Evolutionary conservation across 92 coral and sea anemone species (phyloP).

Genomic region (Phymanthus crucifer): DNA sequence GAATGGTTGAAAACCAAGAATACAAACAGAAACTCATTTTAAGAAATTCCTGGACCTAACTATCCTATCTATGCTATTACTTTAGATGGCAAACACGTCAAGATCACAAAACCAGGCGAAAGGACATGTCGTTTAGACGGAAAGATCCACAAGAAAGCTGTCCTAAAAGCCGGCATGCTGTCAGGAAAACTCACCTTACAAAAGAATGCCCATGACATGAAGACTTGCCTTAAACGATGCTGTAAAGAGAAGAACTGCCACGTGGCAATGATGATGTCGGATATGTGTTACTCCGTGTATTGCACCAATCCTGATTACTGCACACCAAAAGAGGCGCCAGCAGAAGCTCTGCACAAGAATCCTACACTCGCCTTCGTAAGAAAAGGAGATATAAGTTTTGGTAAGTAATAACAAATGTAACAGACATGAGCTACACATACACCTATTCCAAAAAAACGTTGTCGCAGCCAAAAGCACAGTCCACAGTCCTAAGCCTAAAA

Average conservation of each 20-base stretch:
- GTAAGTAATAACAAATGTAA: slow-evolving; percentile 52
- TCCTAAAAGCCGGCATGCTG: slow-evolving; percentile 91
- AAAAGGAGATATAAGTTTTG: slow-evolving; percentile 82
- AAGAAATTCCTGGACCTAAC: neutral
- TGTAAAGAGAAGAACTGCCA: slow-evolving; percentile 81
- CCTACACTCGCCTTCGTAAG: slow-evolving; percentile 89
- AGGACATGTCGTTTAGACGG: slow-evolving; percentile 82
- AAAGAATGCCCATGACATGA: slow-evolving; percentile 68
- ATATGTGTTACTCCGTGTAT: slow-evolving; percentile 83
- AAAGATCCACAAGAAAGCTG: slow-evolving; percentile 76
- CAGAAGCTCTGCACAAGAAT: slow-evolving; percentile 69
- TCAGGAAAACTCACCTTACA: slow-evolving; percentile 90
- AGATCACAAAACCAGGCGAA: slow-evolving; percentile 53
- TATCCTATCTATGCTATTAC: neutral
- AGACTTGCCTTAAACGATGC: slow-evolving; percentile 82
- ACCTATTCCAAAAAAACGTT: no score
- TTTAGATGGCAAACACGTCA: slow-evolving; percentile 68
- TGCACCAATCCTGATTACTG: slow-evolving; percentile 84
- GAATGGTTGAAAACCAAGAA: no score
- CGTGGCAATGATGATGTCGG: slow-evolving; percentile 95
- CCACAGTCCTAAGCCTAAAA: no score
- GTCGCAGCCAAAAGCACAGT: no score
- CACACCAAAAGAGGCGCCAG: slow-evolving; percentile 79
- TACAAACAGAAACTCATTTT: no score
- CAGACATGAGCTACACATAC: no score